Evolutionary conservation across 1,140 invertebrate genomes (phyloP).

Genomic region (Ganaspis sp.): DNA sequence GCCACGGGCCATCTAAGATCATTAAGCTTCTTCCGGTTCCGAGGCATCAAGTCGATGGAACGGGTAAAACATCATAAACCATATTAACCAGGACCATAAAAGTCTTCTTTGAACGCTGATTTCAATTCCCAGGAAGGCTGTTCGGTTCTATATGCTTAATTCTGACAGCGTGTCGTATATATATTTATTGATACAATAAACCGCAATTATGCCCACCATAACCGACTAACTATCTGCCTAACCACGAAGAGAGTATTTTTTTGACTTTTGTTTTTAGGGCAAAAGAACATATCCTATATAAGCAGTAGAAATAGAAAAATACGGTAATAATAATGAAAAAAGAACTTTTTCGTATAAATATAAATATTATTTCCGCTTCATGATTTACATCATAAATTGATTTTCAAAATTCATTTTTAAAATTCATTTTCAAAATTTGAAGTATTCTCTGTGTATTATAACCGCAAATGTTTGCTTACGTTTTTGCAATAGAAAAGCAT

Average conservation of each 20-base stretch:
- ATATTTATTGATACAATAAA: constrained; percentile 73
- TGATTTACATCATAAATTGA: no score
- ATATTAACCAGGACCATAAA: constrained; percentile 63
- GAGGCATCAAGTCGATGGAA: constrained; percentile 22
- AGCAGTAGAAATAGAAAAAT: not conserved
- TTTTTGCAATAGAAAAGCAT: no score
- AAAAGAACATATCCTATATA: not conserved
- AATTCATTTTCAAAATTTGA: no score
- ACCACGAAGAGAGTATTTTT: not conserved
- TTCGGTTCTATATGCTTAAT: constrained; percentile 31
- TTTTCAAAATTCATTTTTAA: no score
- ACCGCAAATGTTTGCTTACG: no score
- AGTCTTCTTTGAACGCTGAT: constrained; percentile 54
- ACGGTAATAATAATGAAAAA: not conserved
- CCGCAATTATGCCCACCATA: constrained; percentile 66
- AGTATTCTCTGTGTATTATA: no score
- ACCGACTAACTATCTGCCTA: constrained; percentile 64
- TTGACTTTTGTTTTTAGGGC: not conserved
- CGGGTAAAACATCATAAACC: constrained; percentile 57
- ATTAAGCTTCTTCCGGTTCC: constrained; percentile 64
- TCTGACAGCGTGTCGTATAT: constrained; percentile 54
- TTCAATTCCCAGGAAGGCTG: constrained; percentile 65
- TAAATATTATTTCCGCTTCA: no score
- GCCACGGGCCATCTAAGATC: constrained; percentile 36
- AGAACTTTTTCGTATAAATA: no score